A percentile compares a stretch with the other conserved stretches of the same genome.
Conservation (phyloP, 1,140 invertebrate species). For the Sipha flava region DNA sequence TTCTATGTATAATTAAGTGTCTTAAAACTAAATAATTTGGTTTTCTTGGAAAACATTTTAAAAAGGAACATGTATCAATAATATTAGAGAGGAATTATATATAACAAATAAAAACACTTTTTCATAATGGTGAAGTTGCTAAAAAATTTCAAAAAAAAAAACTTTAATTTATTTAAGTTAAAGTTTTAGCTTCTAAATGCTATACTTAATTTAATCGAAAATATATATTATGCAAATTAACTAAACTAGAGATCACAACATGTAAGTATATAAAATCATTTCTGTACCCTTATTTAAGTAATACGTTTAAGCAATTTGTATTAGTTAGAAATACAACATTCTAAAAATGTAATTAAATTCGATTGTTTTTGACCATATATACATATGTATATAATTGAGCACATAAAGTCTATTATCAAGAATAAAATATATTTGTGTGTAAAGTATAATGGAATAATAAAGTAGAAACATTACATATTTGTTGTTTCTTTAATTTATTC, state of each 20-base stretch:
- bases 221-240: neutral
- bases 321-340: neutral
- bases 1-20: neutral
- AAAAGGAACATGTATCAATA: slow-evolving; percentile 1
- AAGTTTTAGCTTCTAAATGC: neutral
- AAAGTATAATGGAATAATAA: slow-evolving; percentile 8
- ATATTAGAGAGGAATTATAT: neutral
- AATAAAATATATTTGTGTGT: neutral
- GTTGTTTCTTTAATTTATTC: neutral
- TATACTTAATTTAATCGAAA: neutral
- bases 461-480: neutral
- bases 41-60: neutral
- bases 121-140: neutral
- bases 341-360: slow-evolving; percentile 18
- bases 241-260: slow-evolving; percentile 21
- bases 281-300: slow-evolving; percentile 15
- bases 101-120: neutral
- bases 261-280: slow-evolving; percentile 7
- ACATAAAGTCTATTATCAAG: neutral
- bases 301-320: neutral
- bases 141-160: neutral
- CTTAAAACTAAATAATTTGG: neutral
- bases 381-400: slow-evolving; percentile 19
- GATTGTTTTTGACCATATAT: neutral
- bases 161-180: neutral